phyloP scores from a whole-genome alignment of 2,888 invertebrate species.

The Eupithecia centaureata region DNA sequence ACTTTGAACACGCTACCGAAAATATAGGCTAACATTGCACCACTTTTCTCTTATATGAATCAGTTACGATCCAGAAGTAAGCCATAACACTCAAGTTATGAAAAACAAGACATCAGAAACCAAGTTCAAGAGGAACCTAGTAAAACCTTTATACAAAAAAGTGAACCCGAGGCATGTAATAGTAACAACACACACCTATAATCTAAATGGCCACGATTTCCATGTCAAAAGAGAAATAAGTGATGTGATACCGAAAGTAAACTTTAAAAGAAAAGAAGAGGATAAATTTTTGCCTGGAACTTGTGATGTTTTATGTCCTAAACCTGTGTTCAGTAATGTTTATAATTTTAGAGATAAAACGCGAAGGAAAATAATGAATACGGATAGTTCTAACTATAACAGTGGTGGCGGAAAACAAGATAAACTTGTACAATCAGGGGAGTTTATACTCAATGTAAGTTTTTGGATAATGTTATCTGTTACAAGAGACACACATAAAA shows the following conservation, averaged over 20 bases:
- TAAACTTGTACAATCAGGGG: constrained; percentile 47
- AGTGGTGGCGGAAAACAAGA: constrained; percentile 39
- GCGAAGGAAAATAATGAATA: constrained; percentile 40
- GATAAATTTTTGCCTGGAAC: constrained; percentile 51
- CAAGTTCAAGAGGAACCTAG: constrained; percentile 65
- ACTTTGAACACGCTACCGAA: constrained; percentile 47
- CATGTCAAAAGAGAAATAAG: constrained; percentile 55
- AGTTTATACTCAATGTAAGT: constrained; percentile 52
- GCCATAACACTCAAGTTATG: constrained; percentile 45
- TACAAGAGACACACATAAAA: too few relatives aligned
- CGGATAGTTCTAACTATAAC: constrained; percentile 26
- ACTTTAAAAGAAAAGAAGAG: constrained; percentile 43
- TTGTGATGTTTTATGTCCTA: constrained; percentile 44
- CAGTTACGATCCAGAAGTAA: constrained; percentile 29
- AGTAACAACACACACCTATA: constrained; percentile 53
- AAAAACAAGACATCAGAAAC: constrained; percentile 50
- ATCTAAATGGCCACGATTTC: constrained; percentile 67
- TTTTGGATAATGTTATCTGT: too few relatives aligned
- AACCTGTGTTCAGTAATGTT: constrained; percentile 29
- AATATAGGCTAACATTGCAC: constrained; percentile 8
- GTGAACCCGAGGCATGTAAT: constrained; percentile 47
- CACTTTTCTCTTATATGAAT: constrained; percentile 3
- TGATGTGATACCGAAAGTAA: constrained; percentile 43
- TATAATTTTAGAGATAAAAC: constrained; percentile 32
- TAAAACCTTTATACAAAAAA: constrained; percentile 72